Evolutionary conservation across 2,888 invertebrate genomes (phyloP).

Genomic region (Acleris cristana): DNA sequence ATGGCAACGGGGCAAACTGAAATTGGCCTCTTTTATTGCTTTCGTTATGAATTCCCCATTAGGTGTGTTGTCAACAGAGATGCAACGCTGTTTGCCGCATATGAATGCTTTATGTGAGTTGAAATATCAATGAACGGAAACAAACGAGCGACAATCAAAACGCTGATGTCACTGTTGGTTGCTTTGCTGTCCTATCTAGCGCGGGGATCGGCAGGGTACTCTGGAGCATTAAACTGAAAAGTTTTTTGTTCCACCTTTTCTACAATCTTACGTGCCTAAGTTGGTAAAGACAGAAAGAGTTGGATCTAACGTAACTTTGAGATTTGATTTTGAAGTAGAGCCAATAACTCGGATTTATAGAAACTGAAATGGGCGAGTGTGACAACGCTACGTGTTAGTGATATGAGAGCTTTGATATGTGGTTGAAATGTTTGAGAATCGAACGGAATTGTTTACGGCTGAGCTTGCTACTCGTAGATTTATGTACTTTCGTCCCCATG

Average conservation of each 20-base stretch:
- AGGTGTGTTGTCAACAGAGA: slow-evolving; percentile 47
- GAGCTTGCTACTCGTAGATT: slow-evolving; percentile 43
- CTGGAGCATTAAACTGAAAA: no score
- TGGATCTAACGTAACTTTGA: no score
- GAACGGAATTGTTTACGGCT: slow-evolving; percentile 28
- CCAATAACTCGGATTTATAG: neutral
- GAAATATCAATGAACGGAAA: slow-evolving; percentile 51
- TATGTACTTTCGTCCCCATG: slow-evolving; percentile 39
- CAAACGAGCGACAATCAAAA: slow-evolving; percentile 58
- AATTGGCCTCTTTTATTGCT: slow-evolving; percentile 31
- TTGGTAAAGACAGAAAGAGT: no score
- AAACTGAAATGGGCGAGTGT: neutral
- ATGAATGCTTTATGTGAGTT: slow-evolving; percentile 44
- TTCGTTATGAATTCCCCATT: slow-evolving; percentile 46
- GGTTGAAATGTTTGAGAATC: neutral
- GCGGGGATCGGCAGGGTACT: neutral
- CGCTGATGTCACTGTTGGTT: slow-evolving; percentile 52
- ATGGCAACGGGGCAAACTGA: slow-evolving; percentile 21
- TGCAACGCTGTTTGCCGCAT: slow-evolving; percentile 38
- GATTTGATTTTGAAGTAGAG: no score
- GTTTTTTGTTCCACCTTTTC: no score
- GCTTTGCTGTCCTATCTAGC: slow-evolving; percentile 38
- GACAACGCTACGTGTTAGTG: slow-evolving; percentile 2
- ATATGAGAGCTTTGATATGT: neutral
- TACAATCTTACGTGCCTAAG: no score